Evolutionary conservation across 64 coral and sea anemone species (phyloP).

Genomic region (Dendrophyllia cribrosa): DNA sequence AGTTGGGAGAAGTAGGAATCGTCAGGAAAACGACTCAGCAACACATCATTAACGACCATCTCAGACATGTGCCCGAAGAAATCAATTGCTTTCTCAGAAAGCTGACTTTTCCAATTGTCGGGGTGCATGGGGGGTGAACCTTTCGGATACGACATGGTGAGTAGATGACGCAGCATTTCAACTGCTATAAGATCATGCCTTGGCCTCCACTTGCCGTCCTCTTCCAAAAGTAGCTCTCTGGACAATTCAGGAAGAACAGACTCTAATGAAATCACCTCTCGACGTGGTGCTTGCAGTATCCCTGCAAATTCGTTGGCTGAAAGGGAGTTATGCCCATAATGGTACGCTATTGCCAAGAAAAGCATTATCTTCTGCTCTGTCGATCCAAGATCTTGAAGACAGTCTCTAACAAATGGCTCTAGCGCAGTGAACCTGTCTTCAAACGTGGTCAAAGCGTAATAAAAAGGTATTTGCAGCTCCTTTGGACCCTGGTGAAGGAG

Average conservation of each 20-base stretch:
- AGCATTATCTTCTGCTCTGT: conserved; percentile 26
- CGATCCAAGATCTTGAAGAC: conserved; percentile 19
- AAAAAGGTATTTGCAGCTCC: conserved; percentile 77
- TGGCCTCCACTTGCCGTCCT: conserved; percentile 68
- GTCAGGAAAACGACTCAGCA: conserved; percentile 44
- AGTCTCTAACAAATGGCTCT: conserved; percentile 65
- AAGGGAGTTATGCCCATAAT: conserved; percentile 55
- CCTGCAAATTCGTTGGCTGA: conserved; percentile 6
- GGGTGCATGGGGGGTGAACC: not conserved
- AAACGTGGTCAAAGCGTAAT: conserved; percentile 70
- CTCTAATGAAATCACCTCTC: conserved; percentile 20
- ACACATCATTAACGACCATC: not conserved
- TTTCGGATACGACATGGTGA: not conserved
- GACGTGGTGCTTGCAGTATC: conserved; percentile 3
- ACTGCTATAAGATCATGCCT: conserved; percentile 44
- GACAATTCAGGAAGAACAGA: conserved; percentile 1
- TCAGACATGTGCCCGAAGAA: conserved; percentile 58
- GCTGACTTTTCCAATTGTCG: conserved; percentile 60
- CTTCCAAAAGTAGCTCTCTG: conserved; percentile 62
- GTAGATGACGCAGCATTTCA: conserved; percentile 57
- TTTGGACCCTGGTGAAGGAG: not conserved
- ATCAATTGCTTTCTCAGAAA: conserved; percentile 51
- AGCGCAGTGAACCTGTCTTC: conserved; percentile 52
- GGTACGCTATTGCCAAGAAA: conserved; percentile 72
- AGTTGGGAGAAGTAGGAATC: conserved; percentile 58